phyloP scores from a whole-genome alignment of 2,888 invertebrate species.

The Zaprionus lineosus region DNA sequence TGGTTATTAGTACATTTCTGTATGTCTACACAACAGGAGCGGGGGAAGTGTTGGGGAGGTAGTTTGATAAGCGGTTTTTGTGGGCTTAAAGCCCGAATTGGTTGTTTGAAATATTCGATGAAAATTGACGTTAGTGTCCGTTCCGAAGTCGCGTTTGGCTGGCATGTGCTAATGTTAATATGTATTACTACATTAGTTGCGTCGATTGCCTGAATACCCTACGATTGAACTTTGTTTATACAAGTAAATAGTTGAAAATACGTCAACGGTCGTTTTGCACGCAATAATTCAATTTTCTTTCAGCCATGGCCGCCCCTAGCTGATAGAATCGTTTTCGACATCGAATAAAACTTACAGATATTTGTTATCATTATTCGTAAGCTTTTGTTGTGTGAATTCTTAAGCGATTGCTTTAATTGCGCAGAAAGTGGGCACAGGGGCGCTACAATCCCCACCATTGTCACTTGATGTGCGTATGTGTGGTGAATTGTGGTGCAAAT shows the following conservation, averaged over 20 bases:
- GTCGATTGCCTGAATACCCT: conserved; percentile 42
- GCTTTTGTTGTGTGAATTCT: conserved; percentile 20
- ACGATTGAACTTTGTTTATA: too few species aligned
- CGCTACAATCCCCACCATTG: neutral
- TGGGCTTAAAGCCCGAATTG: neutral
- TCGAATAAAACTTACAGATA: conserved; percentile 7
- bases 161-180: conserved; percentile 52
- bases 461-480: conserved; percentile 14
- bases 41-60: conserved; percentile 4
- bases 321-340: conserved; percentile 34
- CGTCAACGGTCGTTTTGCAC: conserved; percentile 52
- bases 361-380: conserved; percentile 20
- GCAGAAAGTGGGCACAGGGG: conserved; percentile 15
- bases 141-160: conserved; percentile 45
- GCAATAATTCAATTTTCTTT: conserved; percentile 46
- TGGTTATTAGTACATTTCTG: conserved; percentile 46
- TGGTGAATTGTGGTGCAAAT: conserved; percentile 5
- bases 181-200: conserved; percentile 45
- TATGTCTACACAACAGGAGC: conserved; percentile 28
- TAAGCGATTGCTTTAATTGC: conserved; percentile 33
- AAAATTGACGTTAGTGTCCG: conserved; percentile 4
- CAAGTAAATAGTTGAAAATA: conserved; percentile 3
- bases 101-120: neutral
- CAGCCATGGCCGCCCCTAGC: conserved; percentile 3
- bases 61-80: conserved; percentile 43